Percentiles rank a stretch among this genome's conserved stretches.
phyloP scores from a whole-genome alignment of 2,888 invertebrate genomes.

The Dasypolia templi region DNA sequence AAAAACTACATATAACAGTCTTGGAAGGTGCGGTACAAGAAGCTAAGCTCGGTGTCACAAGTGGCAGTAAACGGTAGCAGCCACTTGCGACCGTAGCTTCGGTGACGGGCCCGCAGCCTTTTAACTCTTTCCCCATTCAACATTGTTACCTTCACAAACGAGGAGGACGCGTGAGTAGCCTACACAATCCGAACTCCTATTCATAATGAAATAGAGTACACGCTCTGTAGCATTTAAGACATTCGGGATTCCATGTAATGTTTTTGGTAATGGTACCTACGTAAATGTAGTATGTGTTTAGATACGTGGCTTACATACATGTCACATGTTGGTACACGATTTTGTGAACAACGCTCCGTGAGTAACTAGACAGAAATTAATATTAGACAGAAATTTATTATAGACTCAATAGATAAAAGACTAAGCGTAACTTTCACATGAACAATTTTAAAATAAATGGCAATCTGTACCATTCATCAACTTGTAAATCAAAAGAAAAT shows the following conservation, averaged over 20 bases:
- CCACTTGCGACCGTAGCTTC: constrained; percentile 69
- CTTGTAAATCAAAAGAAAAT: constrained; percentile 39
- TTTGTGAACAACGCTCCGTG: constrained; percentile 9
- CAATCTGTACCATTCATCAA: constrained; percentile 29
- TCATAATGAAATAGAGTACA: constrained; percentile 70
- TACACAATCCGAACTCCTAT: constrained; percentile 81
- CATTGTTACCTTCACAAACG: constrained; percentile 88
- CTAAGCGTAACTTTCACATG: not conserved
- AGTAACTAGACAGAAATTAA: not conserved
- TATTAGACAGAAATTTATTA: not conserved
- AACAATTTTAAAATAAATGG: constrained; percentile 14
- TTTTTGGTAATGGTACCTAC: constrained; percentile 55
- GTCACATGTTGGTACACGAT: constrained; percentile 7
- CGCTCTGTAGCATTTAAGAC: constrained; percentile 62
- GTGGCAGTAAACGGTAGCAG: constrained; percentile 61
- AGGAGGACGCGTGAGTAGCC: constrained; percentile 83
- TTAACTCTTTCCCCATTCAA: constrained; percentile 87
- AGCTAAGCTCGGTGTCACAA: constrained; percentile 60
- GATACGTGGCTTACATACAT: constrained; percentile 46
- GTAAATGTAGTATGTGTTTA: constrained; percentile 49
- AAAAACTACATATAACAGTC: constrained; percentile 49
- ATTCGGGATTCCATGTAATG: constrained; percentile 60
- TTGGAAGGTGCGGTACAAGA: constrained; percentile 43
- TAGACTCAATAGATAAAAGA: not conserved
- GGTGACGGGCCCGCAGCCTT: constrained; percentile 73